Conservation (phyloP, 2,113 vertebrate genomes). For the Otocyon megalotis region DNA sequence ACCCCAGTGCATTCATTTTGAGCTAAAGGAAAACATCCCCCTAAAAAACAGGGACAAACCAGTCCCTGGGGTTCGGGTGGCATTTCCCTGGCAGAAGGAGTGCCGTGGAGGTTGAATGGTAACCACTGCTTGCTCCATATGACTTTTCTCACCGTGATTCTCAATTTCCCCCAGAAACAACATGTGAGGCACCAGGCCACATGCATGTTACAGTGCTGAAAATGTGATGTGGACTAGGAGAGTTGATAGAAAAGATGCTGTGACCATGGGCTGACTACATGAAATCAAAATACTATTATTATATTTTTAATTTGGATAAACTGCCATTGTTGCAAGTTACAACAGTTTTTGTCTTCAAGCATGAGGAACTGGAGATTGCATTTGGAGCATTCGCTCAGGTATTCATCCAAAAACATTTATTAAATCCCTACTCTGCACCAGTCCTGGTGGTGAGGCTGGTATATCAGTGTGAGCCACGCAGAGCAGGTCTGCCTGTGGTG, state of each 20-base stretch:
- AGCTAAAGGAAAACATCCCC: not conserved
- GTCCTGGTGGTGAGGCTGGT: not conserved
- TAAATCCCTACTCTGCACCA: too few relatives aligned
- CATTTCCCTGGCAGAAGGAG: not conserved
- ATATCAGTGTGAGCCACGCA: not conserved
- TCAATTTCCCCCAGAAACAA: not conserved
- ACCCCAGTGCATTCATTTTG: not conserved
- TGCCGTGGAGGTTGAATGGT: accelerated
- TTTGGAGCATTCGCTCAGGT: not conserved
- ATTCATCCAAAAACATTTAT: accelerated
- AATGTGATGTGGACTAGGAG: not conserved
- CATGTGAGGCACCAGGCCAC: accelerated
- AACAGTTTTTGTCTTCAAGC: too few relatives aligned
- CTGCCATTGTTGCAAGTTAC: not conserved
- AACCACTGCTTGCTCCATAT: not conserved
- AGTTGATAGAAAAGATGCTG: not conserved
- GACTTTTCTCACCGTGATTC: not conserved
- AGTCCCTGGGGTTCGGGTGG: not conserved
- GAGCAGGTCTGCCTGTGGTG: too few relatives aligned
- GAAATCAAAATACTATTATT: not conserved
- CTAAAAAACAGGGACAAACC: accelerated
- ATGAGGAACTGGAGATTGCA: not conserved
- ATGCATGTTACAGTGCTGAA: too few relatives aligned
- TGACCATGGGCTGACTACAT: too few relatives aligned
- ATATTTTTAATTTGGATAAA: not conserved